Evolutionary conservation across 1,140 invertebrate genomes (phyloP).

Genomic region (Polypedilum vanderplanki): DNA sequence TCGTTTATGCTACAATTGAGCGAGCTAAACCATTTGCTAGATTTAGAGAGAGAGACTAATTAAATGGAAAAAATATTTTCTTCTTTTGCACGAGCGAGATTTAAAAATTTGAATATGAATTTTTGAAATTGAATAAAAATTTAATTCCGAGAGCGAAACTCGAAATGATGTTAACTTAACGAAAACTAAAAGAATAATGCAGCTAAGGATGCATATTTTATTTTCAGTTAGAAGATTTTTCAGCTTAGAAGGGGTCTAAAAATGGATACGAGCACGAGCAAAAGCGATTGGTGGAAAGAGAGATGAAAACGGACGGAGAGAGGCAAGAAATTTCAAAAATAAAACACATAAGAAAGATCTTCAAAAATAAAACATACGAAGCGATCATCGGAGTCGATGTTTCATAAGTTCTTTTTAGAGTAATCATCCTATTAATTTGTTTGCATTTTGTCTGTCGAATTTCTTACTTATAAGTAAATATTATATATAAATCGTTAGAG

Average conservation of each 20-base stretch:
- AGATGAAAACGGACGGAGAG: neutral
- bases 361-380: neutral
- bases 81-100: neutral
- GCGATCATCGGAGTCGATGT: no score
- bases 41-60: neutral
- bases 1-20: neutral
- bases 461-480: no score
- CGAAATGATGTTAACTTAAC: slow-evolving; percentile 21
- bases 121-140: neutral
- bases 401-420: no score
- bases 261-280: slow-evolving; percentile 28
- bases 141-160: neutral
- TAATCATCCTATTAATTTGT: no score
- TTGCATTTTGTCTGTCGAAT: no score
- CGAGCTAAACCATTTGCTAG: neutral
- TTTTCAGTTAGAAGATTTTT: slow-evolving; percentile 28
- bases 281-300: slow-evolving; percentile 25
- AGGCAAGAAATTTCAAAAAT: slow-evolving; percentile 21
- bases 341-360: slow-evolving; percentile 16
- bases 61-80: neutral
- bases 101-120: neutral
- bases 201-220: slow-evolving; percentile 28
- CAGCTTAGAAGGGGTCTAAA: slow-evolving; percentile 27
- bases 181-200: slow-evolving; percentile 25
- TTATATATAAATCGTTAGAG: no score